Base-by-base conservation (phyloP, 2,797 vertebrate species). In the Phyllotis vaccarum region DNA sequence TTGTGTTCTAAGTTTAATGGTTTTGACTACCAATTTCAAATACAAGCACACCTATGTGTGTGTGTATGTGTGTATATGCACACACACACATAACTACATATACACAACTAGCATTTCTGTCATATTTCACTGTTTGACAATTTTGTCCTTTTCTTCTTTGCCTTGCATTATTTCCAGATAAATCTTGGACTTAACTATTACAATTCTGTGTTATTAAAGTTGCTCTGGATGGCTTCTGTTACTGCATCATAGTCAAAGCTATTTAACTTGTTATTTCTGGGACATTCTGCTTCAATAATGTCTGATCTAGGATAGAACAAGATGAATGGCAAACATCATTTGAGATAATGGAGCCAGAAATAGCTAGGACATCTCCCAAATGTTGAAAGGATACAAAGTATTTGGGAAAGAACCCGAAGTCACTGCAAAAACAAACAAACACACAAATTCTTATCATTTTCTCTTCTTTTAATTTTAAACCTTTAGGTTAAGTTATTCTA, bases 161-260 rank as follows among this genome's bases (percentile, higher is more conserved):
- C 0, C 10, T 27, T 74, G 40, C 14, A 43, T 49, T 74, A 86
- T 94, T 54, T 89, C 86, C 6, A 34, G 6, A 24, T 49, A 22
- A 62, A 22, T 19, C 54, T 74, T 49, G 0, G 31, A 6, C 29
- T 80, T 76, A 37, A 37, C 6, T 46, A 16, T 17, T 34, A 58
- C 17, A 78, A 2, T 2, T 16, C 10, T 81, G 5, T 31, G 7
- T 64, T 31, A 3, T 56, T 75, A 94, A 7, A 37, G 29, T 29
- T 70, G 6, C 8, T 14, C 14, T 64, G 31, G 0, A 10, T 91
- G 46, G 13, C 13, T 43, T 76, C 24, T 86, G 19, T 24, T 66
- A 24, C 22, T 37, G 1, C 2, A 6, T 58, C 17, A 24, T 0
- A 27, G 3, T 21, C 21, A 52, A 72, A 64, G 6, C 6, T 1